Percentiles rank a stretch among this genome's conserved stretches.
phyloP scores from a whole-genome alignment of 92 coral and sea anemone species.

The Umimayanthus chanpuru region DNA sequence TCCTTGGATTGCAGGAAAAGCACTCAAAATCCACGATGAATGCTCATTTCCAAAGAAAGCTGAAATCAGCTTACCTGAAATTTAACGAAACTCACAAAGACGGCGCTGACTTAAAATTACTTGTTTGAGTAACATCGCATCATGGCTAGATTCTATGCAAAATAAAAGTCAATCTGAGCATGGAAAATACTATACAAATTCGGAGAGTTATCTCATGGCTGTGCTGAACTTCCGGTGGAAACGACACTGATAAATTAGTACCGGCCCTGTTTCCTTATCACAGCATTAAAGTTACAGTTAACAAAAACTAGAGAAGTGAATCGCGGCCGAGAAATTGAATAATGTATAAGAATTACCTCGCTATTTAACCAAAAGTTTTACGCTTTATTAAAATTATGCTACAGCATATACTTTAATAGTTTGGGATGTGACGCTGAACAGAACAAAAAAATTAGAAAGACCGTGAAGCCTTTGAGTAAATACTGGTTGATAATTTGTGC shows the following conservation, averaged over 20 bases:
- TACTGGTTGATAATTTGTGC: slow-evolving; percentile 5
- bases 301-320: not conserved
- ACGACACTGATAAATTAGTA: not conserved
- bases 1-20: not conserved
- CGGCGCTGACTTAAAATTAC: not conserved
- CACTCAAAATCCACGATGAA: not conserved
- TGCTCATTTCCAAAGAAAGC: not conserved
- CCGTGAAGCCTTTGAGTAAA: slow-evolving; percentile 3
- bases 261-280: not conserved
- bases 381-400: not conserved
- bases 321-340: not conserved
- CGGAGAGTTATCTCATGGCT: not conserved
- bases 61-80: not conserved
- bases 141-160: not conserved
- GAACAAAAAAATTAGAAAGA: not conserved
- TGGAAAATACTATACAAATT: not conserved
- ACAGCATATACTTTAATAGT: not conserved
- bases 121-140: not conserved
- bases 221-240: slow-evolving; percentile 22
- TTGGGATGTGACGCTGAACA: not conserved
- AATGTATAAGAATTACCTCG: not conserved
- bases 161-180: not conserved
- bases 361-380: not conserved
- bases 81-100: not conserved
- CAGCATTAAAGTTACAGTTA: not conserved